Evolutionary conservation across 2,888 invertebrate genomes (phyloP).

Genomic region (Lasioglossum morio): DNA sequence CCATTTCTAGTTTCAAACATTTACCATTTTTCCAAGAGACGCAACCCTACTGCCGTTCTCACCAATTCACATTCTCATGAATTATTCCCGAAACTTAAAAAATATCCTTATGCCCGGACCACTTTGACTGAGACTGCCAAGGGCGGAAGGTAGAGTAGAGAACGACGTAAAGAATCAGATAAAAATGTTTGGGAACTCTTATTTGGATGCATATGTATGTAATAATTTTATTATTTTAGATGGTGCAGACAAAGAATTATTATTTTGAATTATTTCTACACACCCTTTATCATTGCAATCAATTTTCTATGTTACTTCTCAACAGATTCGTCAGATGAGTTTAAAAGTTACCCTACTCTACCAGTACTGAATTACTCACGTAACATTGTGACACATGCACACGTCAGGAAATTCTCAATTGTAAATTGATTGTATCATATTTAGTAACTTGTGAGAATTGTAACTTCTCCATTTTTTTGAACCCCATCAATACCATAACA

Average conservation of each 20-base stretch:
- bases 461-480: not conserved
- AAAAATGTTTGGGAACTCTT: not conserved
- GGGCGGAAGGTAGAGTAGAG: not conserved
- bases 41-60: not conserved
- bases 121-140: not conserved
- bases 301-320: not conserved
- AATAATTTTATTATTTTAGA: not conserved
- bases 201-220: not conserved
- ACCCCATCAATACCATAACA: not conserved
- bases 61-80: not conserved
- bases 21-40: not conserved
- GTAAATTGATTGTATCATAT: not conserved
- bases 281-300: not conserved
- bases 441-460: not conserved
- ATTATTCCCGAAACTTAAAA: not conserved
- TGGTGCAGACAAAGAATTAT: not conserved
- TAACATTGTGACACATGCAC: too few relatives aligned
- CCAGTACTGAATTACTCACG: too few relatives aligned
- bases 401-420: not conserved
- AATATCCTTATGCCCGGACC: not conserved
- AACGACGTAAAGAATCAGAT: not conserved
- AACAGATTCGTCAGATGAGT: too few relatives aligned
- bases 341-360: too few relatives aligned
- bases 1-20: conserved; percentile 24
- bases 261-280: not conserved